A percentile compares a stretch with the other conserved stretches of the same genome.
These are phyloP conservation scores for Caenorhabditis sp. DNA, from an alignment of 2,888 invertebrate genomes.

Conservation along the genomic window DNA sequence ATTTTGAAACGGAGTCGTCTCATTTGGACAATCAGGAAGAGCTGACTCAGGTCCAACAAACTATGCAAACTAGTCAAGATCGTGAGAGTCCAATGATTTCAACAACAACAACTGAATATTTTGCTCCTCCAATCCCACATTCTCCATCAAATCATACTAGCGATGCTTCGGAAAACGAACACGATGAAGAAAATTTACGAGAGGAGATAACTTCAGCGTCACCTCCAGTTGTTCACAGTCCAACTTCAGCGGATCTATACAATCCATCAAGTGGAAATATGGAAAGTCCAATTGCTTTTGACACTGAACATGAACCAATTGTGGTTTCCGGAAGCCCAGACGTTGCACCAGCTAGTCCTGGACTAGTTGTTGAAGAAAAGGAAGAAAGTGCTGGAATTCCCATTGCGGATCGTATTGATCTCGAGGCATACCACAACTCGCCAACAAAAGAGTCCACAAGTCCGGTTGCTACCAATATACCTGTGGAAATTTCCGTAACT, in stretches of 20 bases:
- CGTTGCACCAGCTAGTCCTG: constrained; percentile 3
- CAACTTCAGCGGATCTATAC: constrained; percentile 37
- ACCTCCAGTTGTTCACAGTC: neutral
- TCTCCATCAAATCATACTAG: constrained; percentile 36
- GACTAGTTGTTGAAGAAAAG: neutral
- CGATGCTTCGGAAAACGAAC: constrained; percentile 16
- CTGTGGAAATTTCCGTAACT: constrained; percentile 5
- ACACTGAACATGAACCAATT: neutral
- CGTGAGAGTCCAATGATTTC: neutral
- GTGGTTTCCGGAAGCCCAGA: neutral
- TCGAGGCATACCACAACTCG: constrained; percentile 39
- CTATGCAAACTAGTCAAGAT: neutral
- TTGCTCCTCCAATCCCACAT: neutral
- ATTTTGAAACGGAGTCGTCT: neutral
- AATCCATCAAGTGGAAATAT: constrained; percentile 28
- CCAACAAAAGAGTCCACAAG: constrained; percentile 47
- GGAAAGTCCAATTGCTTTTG: constrained; percentile 22
- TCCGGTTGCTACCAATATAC: constrained; percentile 23
- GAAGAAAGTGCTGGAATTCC: neutral
- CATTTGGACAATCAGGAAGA: neutral
- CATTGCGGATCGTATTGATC: constrained; percentile 30
- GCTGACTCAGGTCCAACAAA: neutral
- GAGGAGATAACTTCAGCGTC: neutral
- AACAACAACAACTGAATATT: neutral
- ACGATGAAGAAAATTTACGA: constrained; percentile 24